Percentiles rank a stretch among this genome's conserved stretches.
phyloP scores from a whole-genome alignment of 2,113 vertebrate genomes.

The Progne subis region DNA sequence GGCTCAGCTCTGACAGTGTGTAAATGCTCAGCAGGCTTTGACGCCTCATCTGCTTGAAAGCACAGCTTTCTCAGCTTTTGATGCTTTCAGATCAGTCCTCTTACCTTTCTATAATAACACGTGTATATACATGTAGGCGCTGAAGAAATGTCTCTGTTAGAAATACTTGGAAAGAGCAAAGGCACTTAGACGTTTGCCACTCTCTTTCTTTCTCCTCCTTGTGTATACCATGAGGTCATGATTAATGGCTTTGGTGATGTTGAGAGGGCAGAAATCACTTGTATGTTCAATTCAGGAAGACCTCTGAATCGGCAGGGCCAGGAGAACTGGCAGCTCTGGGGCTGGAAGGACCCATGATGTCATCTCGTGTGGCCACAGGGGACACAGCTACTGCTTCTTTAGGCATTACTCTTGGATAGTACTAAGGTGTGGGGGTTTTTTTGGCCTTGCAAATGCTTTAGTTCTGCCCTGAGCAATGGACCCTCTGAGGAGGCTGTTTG shows the following conservation, averaged over 20 bases:
- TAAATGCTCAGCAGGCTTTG: neutral
- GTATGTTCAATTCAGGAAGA: neutral
- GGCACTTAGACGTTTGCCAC: neutral
- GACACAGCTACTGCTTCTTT: neutral
- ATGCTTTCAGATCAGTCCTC: neutral
- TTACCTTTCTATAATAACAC: neutral
- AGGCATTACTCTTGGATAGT: constrained; percentile 33
- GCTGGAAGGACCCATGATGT: constrained; percentile 24
- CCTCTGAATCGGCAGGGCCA: neutral
- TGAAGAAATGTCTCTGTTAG: neutral
- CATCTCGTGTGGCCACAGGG: neutral
- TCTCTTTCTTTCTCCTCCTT: neutral
- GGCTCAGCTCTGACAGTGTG: neutral
- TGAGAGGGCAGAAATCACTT: constrained; percentile 39
- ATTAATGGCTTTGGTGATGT: constrained; percentile 31
- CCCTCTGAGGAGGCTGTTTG: neutral
- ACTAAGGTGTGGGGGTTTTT: neutral
- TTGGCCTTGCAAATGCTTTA: neutral
- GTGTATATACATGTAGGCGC: neutral
- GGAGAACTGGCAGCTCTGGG: neutral
- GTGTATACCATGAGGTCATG: constrained; percentile 25
- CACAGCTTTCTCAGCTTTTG: neutral
- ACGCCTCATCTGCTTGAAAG: neutral
- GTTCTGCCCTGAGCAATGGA: neutral
- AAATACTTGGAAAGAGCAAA: neutral